phyloP scores from a whole-genome alignment of 2,113 vertebrate genomes.

The Phaethornis superciliosus region DNA sequence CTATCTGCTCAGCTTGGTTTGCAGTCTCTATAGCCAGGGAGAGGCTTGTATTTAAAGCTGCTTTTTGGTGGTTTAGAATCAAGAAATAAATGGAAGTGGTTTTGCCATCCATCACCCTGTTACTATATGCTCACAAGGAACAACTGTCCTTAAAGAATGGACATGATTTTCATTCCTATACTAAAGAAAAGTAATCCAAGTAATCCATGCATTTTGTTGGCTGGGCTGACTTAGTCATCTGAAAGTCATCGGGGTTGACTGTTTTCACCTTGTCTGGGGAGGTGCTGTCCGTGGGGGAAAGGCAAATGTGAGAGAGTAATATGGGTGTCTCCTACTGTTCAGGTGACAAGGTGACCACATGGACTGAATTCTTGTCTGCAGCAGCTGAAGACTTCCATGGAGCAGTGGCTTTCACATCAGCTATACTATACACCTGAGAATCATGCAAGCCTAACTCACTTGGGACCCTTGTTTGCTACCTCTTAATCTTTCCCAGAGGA shows the following conservation, averaged over 20 bases:
- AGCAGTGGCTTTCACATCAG: neutral
- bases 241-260: neutral
- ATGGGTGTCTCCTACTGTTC: neutral
- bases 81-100: neutral
- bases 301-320: neutral
- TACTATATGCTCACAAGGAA: neutral
- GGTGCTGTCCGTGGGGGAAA: neutral
- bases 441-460: neutral
- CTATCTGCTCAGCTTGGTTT: slow-evolving; percentile 14
- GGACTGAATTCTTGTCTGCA: neutral
- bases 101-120: neutral
- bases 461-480: neutral
- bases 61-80: neutral
- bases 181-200: neutral
- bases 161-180: neutral
- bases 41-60: neutral
- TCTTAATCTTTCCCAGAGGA: neutral
- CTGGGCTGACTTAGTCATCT: neutral
- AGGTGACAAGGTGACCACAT: rapidly evolving
- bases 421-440: neutral
- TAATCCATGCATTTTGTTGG: neutral
- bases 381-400: neutral
- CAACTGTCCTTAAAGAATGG: neutral
- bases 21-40: neutral
- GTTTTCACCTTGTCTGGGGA: neutral